Conservation (phyloP, 2,888 invertebrate species). For the Chironomus riparius region DNA sequence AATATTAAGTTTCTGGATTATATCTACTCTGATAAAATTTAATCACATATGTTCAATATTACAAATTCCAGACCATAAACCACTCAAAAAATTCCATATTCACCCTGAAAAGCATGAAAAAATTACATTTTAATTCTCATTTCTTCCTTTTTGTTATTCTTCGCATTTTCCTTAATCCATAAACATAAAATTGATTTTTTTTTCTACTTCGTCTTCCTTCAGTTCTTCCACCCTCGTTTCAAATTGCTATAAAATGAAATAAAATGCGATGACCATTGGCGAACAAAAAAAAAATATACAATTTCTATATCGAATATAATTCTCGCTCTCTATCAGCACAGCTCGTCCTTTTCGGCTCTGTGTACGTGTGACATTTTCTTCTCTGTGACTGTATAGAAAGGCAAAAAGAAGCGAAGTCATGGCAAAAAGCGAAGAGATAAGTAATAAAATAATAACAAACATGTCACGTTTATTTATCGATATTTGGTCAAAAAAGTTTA, state of each 20-base stretch:
- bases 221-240: background rate
- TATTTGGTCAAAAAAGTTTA: conserved; percentile 22
- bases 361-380: background rate
- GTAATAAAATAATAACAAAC: conserved; percentile 24
- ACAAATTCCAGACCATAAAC: no score
- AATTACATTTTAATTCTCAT: background rate
- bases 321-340: background rate
- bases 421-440: background rate
- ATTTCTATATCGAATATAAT: no score
- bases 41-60: no score
- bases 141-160: background rate
- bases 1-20: no score
- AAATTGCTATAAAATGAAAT: conserved; percentile 1
- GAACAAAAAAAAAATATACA: background rate
- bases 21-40: no score
- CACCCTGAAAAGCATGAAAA: background rate
- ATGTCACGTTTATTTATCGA: conserved; percentile 25
- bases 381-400: background rate
- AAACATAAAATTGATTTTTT: conserved; percentile 6
- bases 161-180: background rate
- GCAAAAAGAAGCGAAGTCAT: no score
- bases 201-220: background rate
- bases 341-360: background rate
- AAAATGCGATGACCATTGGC: background rate
- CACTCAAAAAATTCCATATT: no score